Base-by-base conservation (phyloP, 1,140 invertebrate genomes). In the Zophobas morio region DNA sequence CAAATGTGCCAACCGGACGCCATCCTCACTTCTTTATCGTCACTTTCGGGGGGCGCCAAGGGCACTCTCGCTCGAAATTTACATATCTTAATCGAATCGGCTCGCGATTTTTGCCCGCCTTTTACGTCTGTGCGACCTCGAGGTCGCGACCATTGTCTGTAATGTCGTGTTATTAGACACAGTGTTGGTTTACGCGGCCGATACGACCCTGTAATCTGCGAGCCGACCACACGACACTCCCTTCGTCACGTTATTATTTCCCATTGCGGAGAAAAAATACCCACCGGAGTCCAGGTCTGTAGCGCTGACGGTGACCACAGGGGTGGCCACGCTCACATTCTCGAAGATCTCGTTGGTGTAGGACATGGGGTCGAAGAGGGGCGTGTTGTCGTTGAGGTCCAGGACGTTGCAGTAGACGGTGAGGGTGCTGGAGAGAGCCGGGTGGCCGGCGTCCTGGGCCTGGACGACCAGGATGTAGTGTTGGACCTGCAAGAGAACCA, bases 381-480 rank as follows among this genome's bases (percentile, higher is more conserved):
- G 97, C 0, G 95, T 91, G 85, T 99, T 99, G 88, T 99, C 98
- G 86, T 99, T 99, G 34, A 98, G 88, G 85, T 99, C 97, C 42
- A 96, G 88, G 0, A 99, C 95, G 87, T 98, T 97, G 85, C 98
- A 94, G 87, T 97, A 97, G 5, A 97, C 94, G 0, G 95, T 97
- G 4, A 96, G 91, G 1, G 96, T 97, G 36, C 95, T 96, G 0
- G 96, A 97, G n/a, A 98, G 87, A 51, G 93, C 92, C 5, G 96
- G 96, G 60, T 92, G 90, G 0, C 97, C 97, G 8, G 91, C 92
- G 87, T 99, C 97, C 82, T 96, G 95, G 0, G 96, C 96, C 86
- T 96, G 94, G 0, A 96, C 95, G 34, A 96, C 95, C 74, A 98
- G 89, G 77, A 98, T 96, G 88, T 97, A 97, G 87, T 98, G 96